Conservation (phyloP, 2,888 invertebrate genomes). For the Agapostemon virescens region DNA sequence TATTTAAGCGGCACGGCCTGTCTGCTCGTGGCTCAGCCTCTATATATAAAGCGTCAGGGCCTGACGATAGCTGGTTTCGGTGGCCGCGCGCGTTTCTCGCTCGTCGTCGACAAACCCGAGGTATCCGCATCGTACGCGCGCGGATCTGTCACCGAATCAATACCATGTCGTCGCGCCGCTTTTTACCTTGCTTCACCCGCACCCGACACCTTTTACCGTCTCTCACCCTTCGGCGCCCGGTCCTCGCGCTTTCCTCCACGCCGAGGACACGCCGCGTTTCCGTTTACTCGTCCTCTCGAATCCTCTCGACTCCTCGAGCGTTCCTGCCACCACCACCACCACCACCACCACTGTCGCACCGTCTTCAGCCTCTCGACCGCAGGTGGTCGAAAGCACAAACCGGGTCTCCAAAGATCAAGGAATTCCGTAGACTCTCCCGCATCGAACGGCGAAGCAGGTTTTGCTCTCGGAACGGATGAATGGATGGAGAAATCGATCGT, state of each 20-base stretch:
- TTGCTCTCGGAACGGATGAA: no score
- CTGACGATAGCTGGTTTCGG: slow-evolving; percentile 44
- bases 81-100: slow-evolving; percentile 50
- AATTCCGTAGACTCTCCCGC: no score
- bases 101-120: slow-evolving; percentile 55
- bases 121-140: slow-evolving; percentile 67
- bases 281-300: neutral
- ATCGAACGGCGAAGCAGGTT: no score
- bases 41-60: slow-evolving; percentile 74
- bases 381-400: no score
- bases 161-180: slow-evolving; percentile 70
- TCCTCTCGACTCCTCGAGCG: neutral
- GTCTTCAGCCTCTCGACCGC: no score
- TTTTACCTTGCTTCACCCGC: slow-evolving; percentile 55
- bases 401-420: no score
- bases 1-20: slow-evolving; percentile 74
- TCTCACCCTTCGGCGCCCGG: slow-evolving; percentile 29
- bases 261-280: neutral
- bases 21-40: slow-evolving; percentile 70
- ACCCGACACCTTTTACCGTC: slow-evolving; percentile 37
- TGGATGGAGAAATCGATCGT: no score
- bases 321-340: no score
- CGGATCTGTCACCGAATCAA: slow-evolving; percentile 75
- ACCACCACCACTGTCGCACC: no score
- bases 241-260: slow-evolving; percentile 12